These are phyloP conservation scores for Neocloeon triangulifer DNA, from an alignment of 1,140 invertebrate genomes.

Conservation along the genomic window DNA sequence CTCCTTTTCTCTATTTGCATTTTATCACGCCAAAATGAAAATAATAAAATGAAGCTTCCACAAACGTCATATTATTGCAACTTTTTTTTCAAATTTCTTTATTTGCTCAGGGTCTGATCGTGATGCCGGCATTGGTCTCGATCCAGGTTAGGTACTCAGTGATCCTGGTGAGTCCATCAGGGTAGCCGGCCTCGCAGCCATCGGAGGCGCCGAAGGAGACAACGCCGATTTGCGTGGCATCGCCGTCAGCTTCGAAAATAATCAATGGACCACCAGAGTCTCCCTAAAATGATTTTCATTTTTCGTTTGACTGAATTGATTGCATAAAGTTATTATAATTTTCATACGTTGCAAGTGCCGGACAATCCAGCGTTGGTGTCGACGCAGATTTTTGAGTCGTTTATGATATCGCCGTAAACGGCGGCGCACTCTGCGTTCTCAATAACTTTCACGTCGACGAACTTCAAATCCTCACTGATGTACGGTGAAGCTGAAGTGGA, in stretches of 20 bases:
- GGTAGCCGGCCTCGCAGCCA: slow-evolving; percentile 23
- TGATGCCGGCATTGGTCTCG: slow-evolving; percentile 12
- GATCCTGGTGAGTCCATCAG: slow-evolving; percentile 27
- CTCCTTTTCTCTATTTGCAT: no score
- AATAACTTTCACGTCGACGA: slow-evolving; percentile 3
- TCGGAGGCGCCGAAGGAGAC: slow-evolving; percentile 21
- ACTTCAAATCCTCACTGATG: neutral
- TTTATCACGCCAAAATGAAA: no score
- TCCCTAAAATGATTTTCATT: slow-evolving; percentile 18
- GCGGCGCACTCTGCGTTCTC: slow-evolving; percentile 1
- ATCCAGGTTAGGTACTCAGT: slow-evolving; percentile 26
- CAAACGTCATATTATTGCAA: no score
- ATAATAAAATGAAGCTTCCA: no score
- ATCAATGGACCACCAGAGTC: slow-evolving; percentile 25
- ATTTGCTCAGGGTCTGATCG: slow-evolving; percentile 2
- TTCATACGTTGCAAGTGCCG: slow-evolving; percentile 7
- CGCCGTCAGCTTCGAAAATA: slow-evolving; percentile 9
- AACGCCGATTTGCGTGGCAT: slow-evolving; percentile 17
- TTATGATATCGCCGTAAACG: neutral
- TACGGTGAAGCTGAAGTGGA: no score
- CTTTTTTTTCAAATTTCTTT: no score
- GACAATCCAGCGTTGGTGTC: neutral
- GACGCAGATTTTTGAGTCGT: slow-evolving; percentile 1
- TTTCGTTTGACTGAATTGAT: no score
- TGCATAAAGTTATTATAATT: no score